Conservation (phyloP, 2,797 vertebrate genomes). For the Trematomus bernacchii region DNA sequence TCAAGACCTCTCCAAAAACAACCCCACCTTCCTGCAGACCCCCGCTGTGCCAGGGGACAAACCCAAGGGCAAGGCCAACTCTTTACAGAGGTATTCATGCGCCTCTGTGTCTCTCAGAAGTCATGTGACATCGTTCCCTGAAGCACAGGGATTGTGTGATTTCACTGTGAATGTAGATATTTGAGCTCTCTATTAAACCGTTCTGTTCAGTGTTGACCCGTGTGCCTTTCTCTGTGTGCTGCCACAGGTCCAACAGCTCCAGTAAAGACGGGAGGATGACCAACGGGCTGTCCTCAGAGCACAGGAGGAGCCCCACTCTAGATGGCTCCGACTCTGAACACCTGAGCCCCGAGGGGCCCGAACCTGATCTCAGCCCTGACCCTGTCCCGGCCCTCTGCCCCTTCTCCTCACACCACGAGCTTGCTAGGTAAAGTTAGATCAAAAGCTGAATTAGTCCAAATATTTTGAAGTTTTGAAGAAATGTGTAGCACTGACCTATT, state of each 20-base stretch:
- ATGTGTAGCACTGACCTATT: not conserved
- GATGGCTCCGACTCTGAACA: constrained; percentile 88
- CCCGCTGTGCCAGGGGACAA: constrained; percentile 90
- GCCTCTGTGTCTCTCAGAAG: not conserved
- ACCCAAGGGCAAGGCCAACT: constrained; percentile 92
- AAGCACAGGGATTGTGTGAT: too few species aligned
- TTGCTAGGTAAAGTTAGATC: constrained; percentile 64
- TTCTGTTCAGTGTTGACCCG: not conserved
- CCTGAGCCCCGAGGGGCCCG: constrained; percentile 86
- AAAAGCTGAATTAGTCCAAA: not conserved
- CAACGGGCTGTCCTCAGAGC: constrained; percentile 87
- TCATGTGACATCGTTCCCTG: not conserved
- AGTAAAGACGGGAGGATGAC: constrained; percentile 88
- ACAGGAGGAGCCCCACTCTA: constrained; percentile 86
- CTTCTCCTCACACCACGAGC: constrained; percentile 74
- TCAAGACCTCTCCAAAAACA: constrained; percentile 94
- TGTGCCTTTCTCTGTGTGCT: constrained; percentile 32
- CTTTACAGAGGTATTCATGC: constrained; percentile 87
- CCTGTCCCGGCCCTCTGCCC: constrained; percentile 84
- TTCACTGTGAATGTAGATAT: too few species aligned
- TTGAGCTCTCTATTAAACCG: not conserved
- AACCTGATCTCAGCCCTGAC: constrained; percentile 87
- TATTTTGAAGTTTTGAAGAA: not conserved
- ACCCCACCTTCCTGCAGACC: constrained; percentile 90
- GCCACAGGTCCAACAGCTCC: constrained; percentile 86